A percentile compares a stretch with the other conserved stretches of the same genome.
Evolutionary conservation across 1,140 invertebrate species (phyloP).

Genomic region (Drosophila lacertosa): DNA sequence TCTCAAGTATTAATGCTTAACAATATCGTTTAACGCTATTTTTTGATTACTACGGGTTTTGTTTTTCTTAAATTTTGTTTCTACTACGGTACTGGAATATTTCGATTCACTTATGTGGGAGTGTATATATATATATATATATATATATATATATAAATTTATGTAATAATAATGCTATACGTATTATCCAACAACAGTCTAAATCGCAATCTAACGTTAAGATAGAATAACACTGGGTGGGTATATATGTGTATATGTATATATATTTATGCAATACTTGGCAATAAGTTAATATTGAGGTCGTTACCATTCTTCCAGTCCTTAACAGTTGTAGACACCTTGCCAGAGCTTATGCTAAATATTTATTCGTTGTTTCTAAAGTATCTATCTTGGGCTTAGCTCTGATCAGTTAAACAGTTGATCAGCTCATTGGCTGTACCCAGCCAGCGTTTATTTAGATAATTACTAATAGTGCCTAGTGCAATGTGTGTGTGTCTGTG

Average conservation of each 20-base stretch:
- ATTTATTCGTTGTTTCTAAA: conserved; percentile 60
- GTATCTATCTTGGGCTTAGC: conserved; percentile 22
- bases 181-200: conserved; percentile 75
- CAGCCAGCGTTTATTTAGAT: conserved; percentile 23
- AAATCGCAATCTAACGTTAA: conserved; percentile 66
- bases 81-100: conserved; percentile 72
- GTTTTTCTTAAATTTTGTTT: conserved; percentile 10
- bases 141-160: conserved; percentile 28
- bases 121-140: conserved; percentile 36
- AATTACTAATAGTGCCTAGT: conserved; percentile 34
- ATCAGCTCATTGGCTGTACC: conserved; percentile 11
- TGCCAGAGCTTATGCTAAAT: conserved; percentile 52
- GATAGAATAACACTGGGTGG: conserved; percentile 71
- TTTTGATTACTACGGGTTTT: conserved; percentile 69
- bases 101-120: conserved; percentile 37
- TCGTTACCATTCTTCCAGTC: conserved; percentile 16
- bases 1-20: conserved; percentile 45
- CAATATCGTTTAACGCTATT: conserved; percentile 73
- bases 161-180: conserved; percentile 21
- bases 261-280: conserved; percentile 40
- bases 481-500: conserved; percentile 25
- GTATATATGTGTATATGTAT: conserved; percentile 15
- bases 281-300: conserved; percentile 29
- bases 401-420: no score
- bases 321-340: conserved; percentile 29